phyloP scores from a whole-genome alignment of 2,888 invertebrate species.

The Hermaeophaga mercurialis region DNA sequence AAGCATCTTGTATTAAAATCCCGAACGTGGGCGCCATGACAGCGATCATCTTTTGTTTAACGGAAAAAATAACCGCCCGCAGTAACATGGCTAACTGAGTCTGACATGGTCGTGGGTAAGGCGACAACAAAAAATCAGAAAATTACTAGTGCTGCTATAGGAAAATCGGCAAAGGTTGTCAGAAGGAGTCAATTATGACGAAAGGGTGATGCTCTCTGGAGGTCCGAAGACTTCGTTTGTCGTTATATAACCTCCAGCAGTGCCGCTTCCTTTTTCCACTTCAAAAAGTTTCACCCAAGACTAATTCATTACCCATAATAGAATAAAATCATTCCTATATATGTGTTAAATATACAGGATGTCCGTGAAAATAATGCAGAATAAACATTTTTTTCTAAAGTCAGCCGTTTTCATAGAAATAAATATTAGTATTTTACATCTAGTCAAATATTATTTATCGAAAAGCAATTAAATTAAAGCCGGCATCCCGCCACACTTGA shows the following conservation, averaged over 20 bases:
- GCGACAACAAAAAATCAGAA: conserved; percentile 22
- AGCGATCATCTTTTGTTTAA: conserved; percentile 35
- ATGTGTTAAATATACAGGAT: too few species aligned
- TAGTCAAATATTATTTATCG: too few species aligned
- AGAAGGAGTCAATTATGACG: conserved; percentile 9
- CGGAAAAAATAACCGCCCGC: conserved; percentile 32
- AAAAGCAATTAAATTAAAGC: too few species aligned
- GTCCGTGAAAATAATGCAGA: too few species aligned
- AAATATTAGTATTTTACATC: too few species aligned
- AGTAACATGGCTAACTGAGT: conserved; percentile 21
- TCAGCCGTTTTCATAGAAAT: too few species aligned
- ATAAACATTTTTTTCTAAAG: too few species aligned
- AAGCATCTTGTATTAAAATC: conserved; percentile 32
- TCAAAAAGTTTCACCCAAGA: too few species aligned
- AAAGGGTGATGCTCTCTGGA: conserved; percentile 4
- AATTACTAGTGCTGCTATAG: conserved; percentile 27
- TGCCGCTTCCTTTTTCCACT: background rate
- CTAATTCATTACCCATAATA: too few species aligned
- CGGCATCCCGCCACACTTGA: too few species aligned
- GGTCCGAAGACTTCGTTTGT: background rate
- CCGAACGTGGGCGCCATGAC: conserved; percentile 30
- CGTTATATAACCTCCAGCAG: background rate
- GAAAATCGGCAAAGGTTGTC: conserved; percentile 23
- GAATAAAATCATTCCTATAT: too few species aligned
- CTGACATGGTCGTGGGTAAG: conserved; percentile 31